phyloP scores from a whole-genome alignment of 2,888 invertebrate species.

The Sphaerophoria taeniata region DNA sequence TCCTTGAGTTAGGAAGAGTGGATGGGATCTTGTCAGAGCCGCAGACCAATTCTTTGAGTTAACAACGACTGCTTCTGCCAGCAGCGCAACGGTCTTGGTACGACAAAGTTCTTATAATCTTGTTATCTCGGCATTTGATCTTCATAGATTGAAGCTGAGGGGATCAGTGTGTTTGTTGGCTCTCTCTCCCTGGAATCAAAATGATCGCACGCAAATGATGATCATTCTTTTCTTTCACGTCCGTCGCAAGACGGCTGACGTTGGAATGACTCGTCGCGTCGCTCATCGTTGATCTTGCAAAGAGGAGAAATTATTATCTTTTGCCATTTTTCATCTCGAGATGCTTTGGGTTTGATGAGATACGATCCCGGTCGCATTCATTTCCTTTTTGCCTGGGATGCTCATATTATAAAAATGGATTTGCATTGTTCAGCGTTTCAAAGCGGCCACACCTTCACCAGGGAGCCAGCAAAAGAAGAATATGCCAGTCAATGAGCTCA shows the following conservation, averaged over 20 bases:
- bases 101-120: slow-evolving; percentile 43
- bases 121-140: slow-evolving; percentile 71
- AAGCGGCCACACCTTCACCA: slow-evolving; percentile 53
- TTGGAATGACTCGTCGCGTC: not conserved
- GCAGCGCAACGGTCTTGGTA: not conserved
- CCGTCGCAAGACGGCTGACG: too few relatives aligned
- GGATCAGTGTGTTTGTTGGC: slow-evolving; percentile 47
- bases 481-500: slow-evolving; percentile 63
- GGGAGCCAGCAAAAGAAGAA: slow-evolving; percentile 7
- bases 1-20: slow-evolving; percentile 1
- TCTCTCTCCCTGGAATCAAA: slow-evolving; percentile 58
- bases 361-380: slow-evolving; percentile 1
- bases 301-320: slow-evolving; percentile 28
- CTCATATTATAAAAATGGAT: slow-evolving; percentile 47
- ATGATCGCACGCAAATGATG: slow-evolving; percentile 69
- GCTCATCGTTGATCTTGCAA: not conserved
- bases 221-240: slow-evolving; percentile 32
- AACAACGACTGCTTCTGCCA: not conserved
- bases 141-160: slow-evolving; percentile 30
- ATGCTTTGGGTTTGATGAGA: slow-evolving; percentile 56
- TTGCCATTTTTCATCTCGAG: slow-evolving; percentile 56
- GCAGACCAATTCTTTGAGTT: too few relatives aligned
- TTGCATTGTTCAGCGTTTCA: slow-evolving; percentile 61
- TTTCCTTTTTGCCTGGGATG: not conserved
- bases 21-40: not conserved